Evolutionary conservation across 2,113 vertebrate species (phyloP).

Genomic region (Atractosteus spatula): DNA sequence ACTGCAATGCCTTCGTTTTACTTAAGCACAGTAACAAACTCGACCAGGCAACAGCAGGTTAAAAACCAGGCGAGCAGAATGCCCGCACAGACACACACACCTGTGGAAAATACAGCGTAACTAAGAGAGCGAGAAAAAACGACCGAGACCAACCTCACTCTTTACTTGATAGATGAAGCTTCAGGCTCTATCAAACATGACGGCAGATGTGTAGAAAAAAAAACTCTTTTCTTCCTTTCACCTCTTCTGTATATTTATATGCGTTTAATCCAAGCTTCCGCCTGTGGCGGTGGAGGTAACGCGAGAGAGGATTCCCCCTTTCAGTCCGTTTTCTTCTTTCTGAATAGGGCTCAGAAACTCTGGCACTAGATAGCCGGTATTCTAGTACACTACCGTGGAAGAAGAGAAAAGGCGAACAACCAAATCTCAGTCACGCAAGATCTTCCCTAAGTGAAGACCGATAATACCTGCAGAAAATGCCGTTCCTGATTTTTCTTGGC

Average conservation of each 20-base stretch:
- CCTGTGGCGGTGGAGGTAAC: not conserved
- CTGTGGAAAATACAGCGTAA: slow-evolving; percentile 47
- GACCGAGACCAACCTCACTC: slow-evolving; percentile 29
- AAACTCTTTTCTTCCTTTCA: not conserved
- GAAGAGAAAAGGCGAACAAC: slow-evolving; percentile 7
- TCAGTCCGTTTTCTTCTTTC: not conserved
- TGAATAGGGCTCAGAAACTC: no score
- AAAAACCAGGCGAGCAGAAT: slow-evolving; percentile 28
- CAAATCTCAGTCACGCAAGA: slow-evolving; percentile 19
- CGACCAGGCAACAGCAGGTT: no score
- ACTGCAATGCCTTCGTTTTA: no score
- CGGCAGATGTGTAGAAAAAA: not conserved
- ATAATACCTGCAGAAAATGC: slow-evolving; percentile 15
- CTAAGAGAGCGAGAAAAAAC: slow-evolving; percentile 3
- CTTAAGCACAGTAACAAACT: no score
- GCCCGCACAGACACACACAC: slow-evolving; percentile 31
- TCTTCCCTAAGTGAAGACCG: slow-evolving; percentile 17
- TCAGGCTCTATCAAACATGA: slow-evolving; percentile 15
- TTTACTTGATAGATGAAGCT: slow-evolving; percentile 32
- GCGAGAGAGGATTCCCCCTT: slow-evolving; percentile 6
- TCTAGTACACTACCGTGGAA: not conserved
- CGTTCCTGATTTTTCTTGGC: slow-evolving; percentile 7
- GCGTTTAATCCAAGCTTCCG: slow-evolving; percentile 13
- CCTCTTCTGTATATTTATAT: slow-evolving; percentile 4
- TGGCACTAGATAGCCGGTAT: not conserved